A percentile compares a stretch with the other conserved stretches of the same genome.
Conservation (phyloP, 2,888 invertebrate species). For the Xylota sylvarum region DNA sequence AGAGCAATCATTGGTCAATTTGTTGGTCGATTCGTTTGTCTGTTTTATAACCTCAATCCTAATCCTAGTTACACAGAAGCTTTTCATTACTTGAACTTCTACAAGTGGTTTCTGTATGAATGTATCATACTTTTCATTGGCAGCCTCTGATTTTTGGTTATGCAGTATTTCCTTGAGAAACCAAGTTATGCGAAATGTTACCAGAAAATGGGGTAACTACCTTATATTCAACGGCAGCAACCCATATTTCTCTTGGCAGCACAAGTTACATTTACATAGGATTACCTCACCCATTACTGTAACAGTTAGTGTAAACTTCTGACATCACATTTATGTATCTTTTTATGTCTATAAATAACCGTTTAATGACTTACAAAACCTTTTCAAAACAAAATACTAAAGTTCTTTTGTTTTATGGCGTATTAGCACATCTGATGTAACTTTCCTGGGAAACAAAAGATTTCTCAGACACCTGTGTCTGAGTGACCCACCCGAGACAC, state of each 20-base stretch:
- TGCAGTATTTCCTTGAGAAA: too few relatives aligned
- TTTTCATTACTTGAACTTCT: too few relatives aligned
- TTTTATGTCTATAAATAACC: constrained; percentile 5
- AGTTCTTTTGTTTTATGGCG: constrained; percentile 21
- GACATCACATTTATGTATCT: constrained; percentile 13
- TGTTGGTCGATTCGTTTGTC: too few relatives aligned
- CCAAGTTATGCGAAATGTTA: too few relatives aligned
- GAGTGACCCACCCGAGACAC: constrained; percentile 16
- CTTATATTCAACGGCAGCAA: too few relatives aligned
- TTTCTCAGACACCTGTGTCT: constrained; percentile 17
- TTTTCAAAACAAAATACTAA: neutral
- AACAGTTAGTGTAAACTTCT: neutral
- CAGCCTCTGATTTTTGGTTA: too few relatives aligned
- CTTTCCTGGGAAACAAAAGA: constrained; percentile 18
- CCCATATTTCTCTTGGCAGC: neutral
- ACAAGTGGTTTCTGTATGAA: too few relatives aligned
- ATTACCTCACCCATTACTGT: neutral
- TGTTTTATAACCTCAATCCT: too few relatives aligned
- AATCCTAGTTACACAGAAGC: too few relatives aligned
- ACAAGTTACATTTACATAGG: neutral
- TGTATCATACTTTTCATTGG: too few relatives aligned
- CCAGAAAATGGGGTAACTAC: too few relatives aligned
- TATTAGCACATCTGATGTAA: constrained; percentile 39
- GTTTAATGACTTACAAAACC: constrained; percentile 6
- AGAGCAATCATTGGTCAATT: too few relatives aligned